Base-by-base conservation (phyloP, 1,140 invertebrate genomes). In the Lerema accius region DNA sequence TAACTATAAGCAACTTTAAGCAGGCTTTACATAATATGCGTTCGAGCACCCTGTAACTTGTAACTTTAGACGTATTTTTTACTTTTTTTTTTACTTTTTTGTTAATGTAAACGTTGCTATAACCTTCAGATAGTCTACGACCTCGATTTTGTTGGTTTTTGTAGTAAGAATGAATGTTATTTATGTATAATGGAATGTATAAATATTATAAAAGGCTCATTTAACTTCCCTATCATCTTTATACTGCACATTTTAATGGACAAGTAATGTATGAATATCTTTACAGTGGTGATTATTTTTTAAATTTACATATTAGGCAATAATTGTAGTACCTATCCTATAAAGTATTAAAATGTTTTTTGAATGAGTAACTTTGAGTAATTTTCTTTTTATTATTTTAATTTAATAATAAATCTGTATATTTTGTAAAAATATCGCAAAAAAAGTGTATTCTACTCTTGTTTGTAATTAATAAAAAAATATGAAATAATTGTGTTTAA, bases 11-110 rank as follows among this genome's bases (percentile, higher is more conserved):
- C 3, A 9, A 16, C 19, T 17, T 23, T 68, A 67, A 56, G 39
- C 61, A 63, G 60, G 69, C 69, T 73, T 74, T 64, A 64, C 14
- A 56, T 63, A 63, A n/a, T n/a, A n/a, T 53, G 48, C 58, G 19
- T 40, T 53, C 19, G 53, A 32, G 58, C 56, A 68, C 46, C 53
- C 43, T 51, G 46, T 63, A 55, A 63, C 37, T 32, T 9, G 43
- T 60, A 14, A 50, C 6, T 9, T 26, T 28, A 10, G 17, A 23
- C 19, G 1, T 46, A 26, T 42, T 42, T 16, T 3, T 49, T 13
- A 32, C 10, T 46, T 11, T 11, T 46, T 35, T n/a, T n/a, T 35
- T 35, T 50, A 10, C 13, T 6, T 10, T 42, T 43, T 17, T 0
- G 5, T 17, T 43, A 10, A 10, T 17, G 7, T 17, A 2, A 17